Percentiles rank a stretch among this genome's conserved stretches.
phyloP scores from a whole-genome alignment of 2,113 vertebrate genomes.

The Aythya baeri region DNA sequence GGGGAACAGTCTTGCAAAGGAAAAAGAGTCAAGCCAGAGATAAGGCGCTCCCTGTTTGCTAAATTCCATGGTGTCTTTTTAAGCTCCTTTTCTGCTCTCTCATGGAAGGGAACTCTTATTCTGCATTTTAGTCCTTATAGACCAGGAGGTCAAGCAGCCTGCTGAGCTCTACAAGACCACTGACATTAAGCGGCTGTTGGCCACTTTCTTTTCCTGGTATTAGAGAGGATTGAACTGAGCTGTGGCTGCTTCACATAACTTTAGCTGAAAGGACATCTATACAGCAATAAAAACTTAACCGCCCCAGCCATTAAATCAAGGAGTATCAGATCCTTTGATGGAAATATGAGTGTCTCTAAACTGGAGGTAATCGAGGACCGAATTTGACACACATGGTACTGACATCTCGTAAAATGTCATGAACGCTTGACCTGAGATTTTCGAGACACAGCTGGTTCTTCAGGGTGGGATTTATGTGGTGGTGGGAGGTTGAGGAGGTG shows the following conservation, averaged over 20 bases:
- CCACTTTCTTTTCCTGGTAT: not conserved
- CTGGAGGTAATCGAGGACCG: not conserved
- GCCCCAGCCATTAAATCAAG: slow-evolving; percentile 20
- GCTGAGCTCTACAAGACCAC: not conserved
- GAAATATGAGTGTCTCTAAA: slow-evolving; percentile 40
- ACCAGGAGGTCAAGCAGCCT: not conserved
- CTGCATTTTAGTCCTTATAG: not conserved
- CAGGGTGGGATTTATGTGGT: slow-evolving; percentile 7
- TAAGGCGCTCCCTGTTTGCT: not conserved
- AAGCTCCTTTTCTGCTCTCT: not conserved
- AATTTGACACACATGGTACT: slow-evolving; percentile 32
- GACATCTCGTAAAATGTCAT: slow-evolving; percentile 7
- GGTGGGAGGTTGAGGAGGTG: not conserved
- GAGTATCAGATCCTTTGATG: slow-evolving; percentile 22
- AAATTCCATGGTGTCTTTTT: not conserved
- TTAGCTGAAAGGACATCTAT: slow-evolving; percentile 2
- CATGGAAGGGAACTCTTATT: not conserved
- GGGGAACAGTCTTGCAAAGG: not conserved
- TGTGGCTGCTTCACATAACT: not conserved
- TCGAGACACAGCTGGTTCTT: not conserved
- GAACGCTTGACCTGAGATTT: not conserved
- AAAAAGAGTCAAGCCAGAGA: not conserved
- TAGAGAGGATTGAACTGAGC: not conserved
- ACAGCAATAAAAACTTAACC: not conserved
- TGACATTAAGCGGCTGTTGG: not conserved